Percentiles rank a stretch among this genome's conserved stretches.
These are phyloP conservation scores for Lithophane leautieri DNA, from an alignment of 2,888 invertebrate species.

Conservation along the genomic window DNA sequence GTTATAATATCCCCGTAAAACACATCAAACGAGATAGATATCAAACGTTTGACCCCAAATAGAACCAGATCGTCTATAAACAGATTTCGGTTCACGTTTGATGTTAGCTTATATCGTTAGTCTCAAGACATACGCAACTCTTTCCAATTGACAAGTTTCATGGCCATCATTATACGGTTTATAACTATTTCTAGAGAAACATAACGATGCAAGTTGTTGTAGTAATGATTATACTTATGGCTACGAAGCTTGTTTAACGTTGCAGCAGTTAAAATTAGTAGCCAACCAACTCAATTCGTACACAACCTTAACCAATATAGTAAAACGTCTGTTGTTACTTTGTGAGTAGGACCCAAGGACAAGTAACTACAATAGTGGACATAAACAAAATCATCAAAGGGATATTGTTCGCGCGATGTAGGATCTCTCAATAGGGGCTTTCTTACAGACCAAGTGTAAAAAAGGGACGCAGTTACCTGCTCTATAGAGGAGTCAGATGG, in stretches of 20 bases:
- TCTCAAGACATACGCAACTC: conserved; percentile 71
- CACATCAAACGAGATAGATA: conserved; percentile 84
- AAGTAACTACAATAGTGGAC: conserved; percentile 53
- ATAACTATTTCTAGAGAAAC: conserved; percentile 53
- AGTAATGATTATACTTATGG: conserved; percentile 17
- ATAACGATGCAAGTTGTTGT: conserved; percentile 27
- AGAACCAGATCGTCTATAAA: conserved; percentile 81
- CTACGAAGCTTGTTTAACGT: conserved; percentile 37
- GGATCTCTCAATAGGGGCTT: conserved; percentile 73
- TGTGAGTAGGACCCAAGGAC: conserved; percentile 51
- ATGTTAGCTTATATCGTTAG: conserved; percentile 80
- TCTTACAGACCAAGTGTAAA: conserved; percentile 76
- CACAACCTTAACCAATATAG: conserved; percentile 33
- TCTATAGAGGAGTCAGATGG: conserved; percentile 57
- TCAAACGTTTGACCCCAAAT: conserved; percentile 84
- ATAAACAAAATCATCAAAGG: conserved; percentile 66
- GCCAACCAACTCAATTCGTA: conserved; percentile 31
- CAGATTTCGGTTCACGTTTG: conserved; percentile 77
- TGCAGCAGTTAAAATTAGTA: conserved; percentile 50
- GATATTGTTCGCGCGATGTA: conserved; percentile 62
- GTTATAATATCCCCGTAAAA: conserved; percentile 75
- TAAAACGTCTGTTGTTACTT: conserved; percentile 50
- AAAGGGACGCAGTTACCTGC: conserved; percentile 87
- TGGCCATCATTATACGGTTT: conserved; percentile 65
- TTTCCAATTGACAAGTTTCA: conserved; percentile 77